Base-by-base conservation (phyloP, 2,113 vertebrate genomes). In the Cettia cetti region DNA sequence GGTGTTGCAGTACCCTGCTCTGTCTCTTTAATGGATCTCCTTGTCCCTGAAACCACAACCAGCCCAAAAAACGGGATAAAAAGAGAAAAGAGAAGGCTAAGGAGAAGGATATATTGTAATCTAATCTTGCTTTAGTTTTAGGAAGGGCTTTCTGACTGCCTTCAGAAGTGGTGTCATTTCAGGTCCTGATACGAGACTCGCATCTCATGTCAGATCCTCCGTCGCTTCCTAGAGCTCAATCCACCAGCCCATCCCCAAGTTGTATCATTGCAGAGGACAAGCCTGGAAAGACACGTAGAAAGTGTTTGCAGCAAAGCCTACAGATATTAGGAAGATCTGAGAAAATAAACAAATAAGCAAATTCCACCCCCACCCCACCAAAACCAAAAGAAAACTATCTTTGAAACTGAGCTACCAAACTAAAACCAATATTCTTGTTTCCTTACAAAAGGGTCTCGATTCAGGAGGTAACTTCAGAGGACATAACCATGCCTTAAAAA, bases 101-200 rank as follows among this genome's bases (percentile, higher is more conserved):
- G 37, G 18, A 21, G 19, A 11, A 95, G 59, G 19, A 90, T 31
- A 20, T 54, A 68, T n/a, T 61, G 31, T 44, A 82, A 64, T 79
- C 69, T 80, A 80, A 35, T 76, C 50, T 53, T 81, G 59, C 31
- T 83, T 92, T 65, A 59, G 42, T 49, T 92, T 95, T 64, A 77
- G 37, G 57, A 80, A 92, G 16, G 64, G 27, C 50, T 83, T 86
- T 47, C 82, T 26, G 42, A 65, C 7, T 68, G 39, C 37, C 44
- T 70, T 86, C 39, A 81, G 44, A 90, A 87, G 49, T 47, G 30
- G 49, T 33, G 37, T 69, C 24, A 79, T 76, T 90, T 87, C 49
- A 85, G 1, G 1, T 56, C 63, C 59, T 33, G 15, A 74, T 11
- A 53, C 10, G 77, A 74, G 71, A 74, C 31, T 76, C 0, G 0